A percentile compares a stretch with the other conserved stretches of the same genome.
phyloP scores from a whole-genome alignment of 2,113 vertebrate species.

The Nothocercus julius region DNA sequence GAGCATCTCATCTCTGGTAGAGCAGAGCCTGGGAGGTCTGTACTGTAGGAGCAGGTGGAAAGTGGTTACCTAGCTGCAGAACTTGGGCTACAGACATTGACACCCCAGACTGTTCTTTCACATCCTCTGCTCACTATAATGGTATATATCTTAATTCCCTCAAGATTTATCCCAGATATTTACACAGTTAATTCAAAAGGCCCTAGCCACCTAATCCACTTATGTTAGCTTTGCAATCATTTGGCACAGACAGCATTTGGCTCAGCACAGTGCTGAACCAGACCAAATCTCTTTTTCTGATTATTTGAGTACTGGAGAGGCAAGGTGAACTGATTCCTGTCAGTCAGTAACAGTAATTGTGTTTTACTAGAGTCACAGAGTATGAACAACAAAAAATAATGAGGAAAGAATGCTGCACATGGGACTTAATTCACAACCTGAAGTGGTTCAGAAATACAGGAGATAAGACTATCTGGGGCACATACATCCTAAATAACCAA shows the following conservation, averaged over 20 bases:
- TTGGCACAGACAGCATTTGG: not conserved
- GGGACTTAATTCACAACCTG: fast-evolving
- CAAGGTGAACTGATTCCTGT: not conserved
- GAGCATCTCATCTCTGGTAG: not conserved
- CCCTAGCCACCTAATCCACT: not conserved
- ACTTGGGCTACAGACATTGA: not conserved
- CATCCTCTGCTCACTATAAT: not conserved
- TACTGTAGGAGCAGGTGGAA: not conserved
- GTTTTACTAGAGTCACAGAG: not conserved
- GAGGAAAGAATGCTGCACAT: not conserved
- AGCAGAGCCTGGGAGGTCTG: not conserved
- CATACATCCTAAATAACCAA: fast-evolving
- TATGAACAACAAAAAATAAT: not conserved
- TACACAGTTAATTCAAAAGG: not conserved
- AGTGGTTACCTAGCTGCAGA: too few species aligned
- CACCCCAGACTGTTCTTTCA: not conserved
- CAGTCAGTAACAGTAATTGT: not conserved
- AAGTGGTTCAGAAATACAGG: not conserved
- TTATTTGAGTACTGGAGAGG: not conserved
- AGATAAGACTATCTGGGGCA: not conserved
- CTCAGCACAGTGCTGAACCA: not conserved
- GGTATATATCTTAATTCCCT: not conserved
- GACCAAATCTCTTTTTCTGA: not conserved
- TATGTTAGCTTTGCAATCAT: not conserved
- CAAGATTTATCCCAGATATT: not conserved